Base-by-base conservation (phyloP, 2,113 vertebrate species). In the Dunckerocampus dactyliophorus region DNA sequence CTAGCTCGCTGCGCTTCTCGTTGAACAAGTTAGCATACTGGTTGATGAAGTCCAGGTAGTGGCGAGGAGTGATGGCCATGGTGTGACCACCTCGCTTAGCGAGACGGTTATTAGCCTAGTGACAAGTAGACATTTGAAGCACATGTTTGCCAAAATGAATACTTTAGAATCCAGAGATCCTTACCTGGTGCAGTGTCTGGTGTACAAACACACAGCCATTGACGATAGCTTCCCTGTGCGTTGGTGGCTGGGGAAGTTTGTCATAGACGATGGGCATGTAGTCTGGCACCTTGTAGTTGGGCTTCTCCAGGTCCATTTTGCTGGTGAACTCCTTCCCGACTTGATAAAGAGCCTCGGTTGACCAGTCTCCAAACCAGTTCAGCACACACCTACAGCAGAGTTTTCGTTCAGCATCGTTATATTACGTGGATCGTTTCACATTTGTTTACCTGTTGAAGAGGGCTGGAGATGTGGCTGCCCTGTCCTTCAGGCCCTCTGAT, bases 281-380 rank as follows among this genome's bases (percentile, higher is more conserved):
- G 67, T 99, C 97, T 0, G 97, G 97, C 17, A 97, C 97, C 24
- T 96, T 85, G 49, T 97, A 99, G 79, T 96, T 98, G 4, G 96
- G 96, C 81, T 99, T 99, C 82, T 99, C 97, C 78, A 99, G 91
- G 87, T 99, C 97, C 96, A 99, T 96, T 82, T 99, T 99, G 65
- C 95, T 95, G 52, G 96, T 99, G 82, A 99, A 99, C 71, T 99
- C 97, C 82, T 99, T 99, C 70, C 96, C 97, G 42, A 99, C 97
- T 74, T 99, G 96, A 71, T 98, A 99, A 24, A 99, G 89, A 0
- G 97, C 97, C 74, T 98, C 96, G 1, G 96, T 99, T 66, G 96
- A 99, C 97, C 97, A 99, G 83, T 99, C 97, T 56, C 97, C 97
- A 88, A 99, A 99, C 97, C 97, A 99, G 77, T 99, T 99, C 86